Evolutionary conservation across 2,113 vertebrate genomes (phyloP), one percentile per base, ranked within the genome.

Genomic region (Sarotherodon lohbergeri): DNA sequence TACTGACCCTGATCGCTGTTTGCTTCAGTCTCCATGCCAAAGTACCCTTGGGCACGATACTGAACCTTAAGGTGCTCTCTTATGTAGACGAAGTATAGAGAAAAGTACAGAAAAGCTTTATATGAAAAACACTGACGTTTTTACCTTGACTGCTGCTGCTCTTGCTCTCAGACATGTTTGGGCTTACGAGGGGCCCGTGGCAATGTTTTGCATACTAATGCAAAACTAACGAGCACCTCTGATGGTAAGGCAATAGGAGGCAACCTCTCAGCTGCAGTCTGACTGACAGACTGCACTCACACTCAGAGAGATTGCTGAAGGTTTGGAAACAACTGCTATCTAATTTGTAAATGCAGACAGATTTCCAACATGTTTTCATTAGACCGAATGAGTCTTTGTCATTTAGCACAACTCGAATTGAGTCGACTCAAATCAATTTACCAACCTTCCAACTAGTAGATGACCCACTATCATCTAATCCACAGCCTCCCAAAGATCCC

Each of bases 301-400:
- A 16, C 55, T 57, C 55, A 29, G 55, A 57, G 24, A 8, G 55
- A 57, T 0, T 57, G 55, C 3, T 39, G 63, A 66, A 68, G 19
- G 63, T 68, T 22, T 68, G 63, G 34, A 22, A 68, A 68, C 34
- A 68, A 68, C 34, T 68, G 9, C 4, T 22, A 13, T 66, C 10
- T 22, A 11, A 63, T 63, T 68, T 39, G 1, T 39, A 68, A 3
- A 68, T 68, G 19, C 34, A 68, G 34, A 68, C 61, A 66, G 2
- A 39, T 66, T 66, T 36, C 32, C 61, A n/a, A 7, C 6, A 39
- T 66, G 61, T 39, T 66, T 36, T 39, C 10, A 66, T 66, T n/a
- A 7, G 19, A n/a, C 0, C 0, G 10, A 66, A 66, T n/a, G 32
- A 66, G 32, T 36, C 61, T n/a, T n/a, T 3, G 61, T 36, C 6